A percentile compares a stretch with the other conserved stretches of the same genome.
Conservation (phyloP, 2,888 invertebrate genomes). For the Andrena fulva region DNA sequence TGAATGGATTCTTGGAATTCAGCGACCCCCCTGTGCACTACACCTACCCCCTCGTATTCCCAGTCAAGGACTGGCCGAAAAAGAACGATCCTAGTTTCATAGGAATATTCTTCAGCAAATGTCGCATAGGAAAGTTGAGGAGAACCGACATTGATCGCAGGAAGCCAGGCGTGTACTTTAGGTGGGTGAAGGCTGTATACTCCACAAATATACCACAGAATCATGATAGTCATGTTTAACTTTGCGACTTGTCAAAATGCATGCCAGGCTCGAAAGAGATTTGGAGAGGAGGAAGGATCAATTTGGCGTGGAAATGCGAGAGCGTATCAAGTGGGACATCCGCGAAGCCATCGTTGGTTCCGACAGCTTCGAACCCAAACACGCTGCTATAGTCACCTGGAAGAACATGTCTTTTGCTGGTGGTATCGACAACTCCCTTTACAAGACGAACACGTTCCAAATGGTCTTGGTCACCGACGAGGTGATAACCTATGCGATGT, state of each 20-base stretch:
- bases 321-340: constrained; percentile 95
- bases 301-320: constrained; percentile 94
- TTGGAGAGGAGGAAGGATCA: constrained; percentile 91
- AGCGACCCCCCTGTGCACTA: constrained; percentile 95
- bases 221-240: neutral
- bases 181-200: constrained; percentile 81
- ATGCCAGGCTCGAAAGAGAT: constrained; percentile 88
- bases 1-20: constrained; percentile 94
- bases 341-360: constrained; percentile 96
- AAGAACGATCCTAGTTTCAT: constrained; percentile 96
- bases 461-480: constrained; percentile 96
- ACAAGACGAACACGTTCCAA: constrained; percentile 98
- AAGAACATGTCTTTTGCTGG: constrained; percentile 97
- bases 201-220: neutral
- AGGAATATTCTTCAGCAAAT: constrained; percentile 96
- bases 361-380: constrained; percentile 95
- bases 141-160: constrained; percentile 91
- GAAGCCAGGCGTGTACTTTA: constrained; percentile 93
- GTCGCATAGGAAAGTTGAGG: constrained; percentile 91
- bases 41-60: constrained; percentile 94
- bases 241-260: neutral
- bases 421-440: constrained; percentile 92
- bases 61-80: constrained; percentile 93
- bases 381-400: constrained; percentile 96
- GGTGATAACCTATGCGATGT: constrained; percentile 97